Evolutionary conservation across 1,140 invertebrate genomes (phyloP).

Genomic region (Bombus pascuorum): DNA sequence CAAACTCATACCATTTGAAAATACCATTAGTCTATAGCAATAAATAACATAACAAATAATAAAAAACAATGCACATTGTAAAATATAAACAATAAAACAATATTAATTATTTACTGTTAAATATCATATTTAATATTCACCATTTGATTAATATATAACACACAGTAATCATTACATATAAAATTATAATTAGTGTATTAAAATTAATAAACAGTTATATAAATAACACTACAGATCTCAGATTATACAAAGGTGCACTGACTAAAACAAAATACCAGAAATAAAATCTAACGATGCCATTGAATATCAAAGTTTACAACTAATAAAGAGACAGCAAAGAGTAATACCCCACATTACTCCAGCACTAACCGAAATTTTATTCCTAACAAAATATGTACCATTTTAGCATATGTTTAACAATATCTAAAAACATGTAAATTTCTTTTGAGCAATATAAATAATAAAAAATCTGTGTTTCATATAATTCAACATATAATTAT

Average conservation of each 20-base stretch:
- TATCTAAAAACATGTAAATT: neutral
- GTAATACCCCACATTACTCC: slow-evolving; percentile 66
- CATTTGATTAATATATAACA: neutral
- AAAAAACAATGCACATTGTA: neutral
- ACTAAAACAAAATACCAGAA: slow-evolving; percentile 63
- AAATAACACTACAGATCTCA: neutral
- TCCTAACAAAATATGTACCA: slow-evolving; percentile 55
- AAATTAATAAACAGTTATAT: neutral
- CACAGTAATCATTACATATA: neutral
- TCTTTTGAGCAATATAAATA: neutral
- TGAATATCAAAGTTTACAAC: slow-evolving; percentile 52
- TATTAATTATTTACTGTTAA: neutral
- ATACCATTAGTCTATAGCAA: neutral
- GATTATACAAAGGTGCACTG: slow-evolving; percentile 48
- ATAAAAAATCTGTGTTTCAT: neutral
- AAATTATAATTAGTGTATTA: slow-evolving; percentile 1
- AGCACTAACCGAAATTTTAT: slow-evolving; percentile 65
- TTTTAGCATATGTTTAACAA: neutral
- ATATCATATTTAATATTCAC: slow-evolving; percentile 4
- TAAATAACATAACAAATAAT: neutral
- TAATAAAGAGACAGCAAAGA: slow-evolving; percentile 65
- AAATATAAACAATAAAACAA: neutral
- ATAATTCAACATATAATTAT: neutral
- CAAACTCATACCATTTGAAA: neutral
- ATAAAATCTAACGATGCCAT: slow-evolving; percentile 63